Evolutionary conservation across 2,888 invertebrate species (phyloP), one percentile per base, ranked within the genome.

Genomic region (Synanthedon vespiformis): DNA sequence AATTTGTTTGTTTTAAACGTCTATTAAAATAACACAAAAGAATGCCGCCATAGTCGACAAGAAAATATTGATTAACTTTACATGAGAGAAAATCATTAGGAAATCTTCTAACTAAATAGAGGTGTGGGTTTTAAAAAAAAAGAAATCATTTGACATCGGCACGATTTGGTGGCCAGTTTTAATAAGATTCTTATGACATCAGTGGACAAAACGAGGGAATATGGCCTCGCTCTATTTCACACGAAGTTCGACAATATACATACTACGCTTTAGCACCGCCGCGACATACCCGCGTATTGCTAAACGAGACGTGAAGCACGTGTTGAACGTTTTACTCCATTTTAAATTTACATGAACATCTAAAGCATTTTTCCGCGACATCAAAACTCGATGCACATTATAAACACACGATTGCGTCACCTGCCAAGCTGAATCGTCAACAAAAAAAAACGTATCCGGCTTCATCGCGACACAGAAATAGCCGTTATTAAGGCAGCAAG

Each of bases 401-500:
- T 70, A 71, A 74, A 76, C 68, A 72, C 58, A 62, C 57, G 65
- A 61, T 84, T 76, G 62, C 84, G 80, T 83, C 83, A 84, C 64
- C 50, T 40, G 50, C 14, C 62, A 62, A 54, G 59, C 61, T 61
- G 60, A 64, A 63, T 58, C 56, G 66, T 66, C 66, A 66, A 68
- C 68, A 70, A 70, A 76, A 62, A 77, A 80, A 76, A 71, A 58
- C 65, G 73, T 70, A 83, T 84, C 84, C 84, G 84, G 82, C 75
- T 84, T 18, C n/a, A 22, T 40, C 64, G 64, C 59, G 59, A 57
- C 41, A 40, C 51, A 59, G 62, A 74, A 73, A 48, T 75, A 72
- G 65, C 60, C 62, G 67, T 70, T 74, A 74, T 68, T 60, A 64
- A 57, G 60, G 61, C 59, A 59, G 61, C 62, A 67, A 60, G 60